Evolutionary conservation across 2,797 vertebrate species (phyloP).

Genomic region (Periophthalmus magnuspinnatus): DNA sequence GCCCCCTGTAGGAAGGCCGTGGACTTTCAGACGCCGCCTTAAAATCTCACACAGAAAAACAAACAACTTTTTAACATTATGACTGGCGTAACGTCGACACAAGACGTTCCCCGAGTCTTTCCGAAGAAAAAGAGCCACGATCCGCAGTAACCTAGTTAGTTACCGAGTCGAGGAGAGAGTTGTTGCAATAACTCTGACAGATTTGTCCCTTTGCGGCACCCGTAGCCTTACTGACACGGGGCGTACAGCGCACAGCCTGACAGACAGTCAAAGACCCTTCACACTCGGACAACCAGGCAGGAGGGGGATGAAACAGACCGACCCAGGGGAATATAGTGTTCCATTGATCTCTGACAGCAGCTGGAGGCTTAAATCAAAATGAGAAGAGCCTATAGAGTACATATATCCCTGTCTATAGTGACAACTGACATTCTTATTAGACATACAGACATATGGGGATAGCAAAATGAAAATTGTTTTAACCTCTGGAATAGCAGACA

Average conservation of each 20-base stretch:
- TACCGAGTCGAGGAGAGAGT: constrained; percentile 40
- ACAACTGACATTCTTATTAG: constrained; percentile 27
- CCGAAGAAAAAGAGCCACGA: constrained; percentile 45
- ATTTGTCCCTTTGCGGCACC: constrained; percentile 36
- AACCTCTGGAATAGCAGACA: constrained; percentile 4
- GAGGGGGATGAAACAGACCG: constrained; percentile 40
- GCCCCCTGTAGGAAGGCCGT: too few relatives aligned
- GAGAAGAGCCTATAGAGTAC: constrained; percentile 18
- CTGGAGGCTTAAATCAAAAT: constrained; percentile 35
- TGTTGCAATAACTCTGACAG: constrained; percentile 44
- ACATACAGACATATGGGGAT: constrained; percentile 28
- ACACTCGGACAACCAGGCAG: constrained; percentile 41
- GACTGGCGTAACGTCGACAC: constrained; percentile 2
- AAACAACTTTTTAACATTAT: too few relatives aligned
- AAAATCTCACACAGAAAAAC: too few relatives aligned
- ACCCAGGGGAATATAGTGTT: constrained; percentile 39
- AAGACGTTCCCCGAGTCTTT: constrained; percentile 25
- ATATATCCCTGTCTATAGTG: constrained; percentile 19
- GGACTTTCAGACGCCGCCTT: too few relatives aligned
- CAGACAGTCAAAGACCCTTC: constrained; percentile 43
- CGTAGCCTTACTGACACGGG: not conserved
- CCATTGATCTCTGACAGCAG: constrained; percentile 39
- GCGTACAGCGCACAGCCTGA: constrained; percentile 38
- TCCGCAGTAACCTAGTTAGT: constrained; percentile 68
- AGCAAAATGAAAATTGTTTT: constrained; percentile 14